Percentiles rank a stretch among this genome's conserved stretches.
These are phyloP conservation scores for Danaus plexippus DNA, from an alignment of 1,140 invertebrate species.

Conservation along the genomic window DNA sequence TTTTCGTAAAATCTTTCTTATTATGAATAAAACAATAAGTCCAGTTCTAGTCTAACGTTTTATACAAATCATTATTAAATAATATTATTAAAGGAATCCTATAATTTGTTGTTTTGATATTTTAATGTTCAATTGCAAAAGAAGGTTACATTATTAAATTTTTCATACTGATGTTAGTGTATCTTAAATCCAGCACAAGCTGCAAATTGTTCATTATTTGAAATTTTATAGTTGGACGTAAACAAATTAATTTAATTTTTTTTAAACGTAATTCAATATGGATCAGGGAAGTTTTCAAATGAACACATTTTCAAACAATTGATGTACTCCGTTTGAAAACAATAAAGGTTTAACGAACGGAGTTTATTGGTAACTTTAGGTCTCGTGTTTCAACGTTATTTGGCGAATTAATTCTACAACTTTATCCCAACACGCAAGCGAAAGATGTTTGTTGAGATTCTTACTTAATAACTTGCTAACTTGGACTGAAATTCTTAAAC, in stretches of 20 bases:
- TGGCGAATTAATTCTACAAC: slow-evolving; percentile 13
- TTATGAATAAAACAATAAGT: too few relatives aligned
- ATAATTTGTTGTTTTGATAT: too few relatives aligned
- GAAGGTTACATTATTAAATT: too few relatives aligned
- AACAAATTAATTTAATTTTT: background rate
- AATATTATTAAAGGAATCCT: too few relatives aligned
- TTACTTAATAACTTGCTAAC: slow-evolving; percentile 15
- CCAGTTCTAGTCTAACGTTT: too few relatives aligned
- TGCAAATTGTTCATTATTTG: background rate
- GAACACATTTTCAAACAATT: slow-evolving; percentile 3
- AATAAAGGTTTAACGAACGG: slow-evolving; percentile 9
- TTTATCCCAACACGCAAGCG: slow-evolving; percentile 11
- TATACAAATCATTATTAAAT: too few relatives aligned
- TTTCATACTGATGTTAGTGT: background rate
- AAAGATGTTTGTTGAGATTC: slow-evolving; percentile 12
- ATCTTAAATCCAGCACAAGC: background rate
- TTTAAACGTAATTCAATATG: too few relatives aligned
- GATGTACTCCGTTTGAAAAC: slow-evolving; percentile 7
- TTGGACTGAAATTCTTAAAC: slow-evolving; percentile 10
- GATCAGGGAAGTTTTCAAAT: too few relatives aligned
- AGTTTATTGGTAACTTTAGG: slow-evolving; percentile 7
- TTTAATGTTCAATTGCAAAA: too few relatives aligned
- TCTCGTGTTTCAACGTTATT: slow-evolving; percentile 14
- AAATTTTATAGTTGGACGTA: background rate
- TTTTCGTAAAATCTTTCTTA: too few relatives aligned